phyloP scores from a whole-genome alignment of 1,140 invertebrate genomes.

The Charaxes varanes region DNA sequence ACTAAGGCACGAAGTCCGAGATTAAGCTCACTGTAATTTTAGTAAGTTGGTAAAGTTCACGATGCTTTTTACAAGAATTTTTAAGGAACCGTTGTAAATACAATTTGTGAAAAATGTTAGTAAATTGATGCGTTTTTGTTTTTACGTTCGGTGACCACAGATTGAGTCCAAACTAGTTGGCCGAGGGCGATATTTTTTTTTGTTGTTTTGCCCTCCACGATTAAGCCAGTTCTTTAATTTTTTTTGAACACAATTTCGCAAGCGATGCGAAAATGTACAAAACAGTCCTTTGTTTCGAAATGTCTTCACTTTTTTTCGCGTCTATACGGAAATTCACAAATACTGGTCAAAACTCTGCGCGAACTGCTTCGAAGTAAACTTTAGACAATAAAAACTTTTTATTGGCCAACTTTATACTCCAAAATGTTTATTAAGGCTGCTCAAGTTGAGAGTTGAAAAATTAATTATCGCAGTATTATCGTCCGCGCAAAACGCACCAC shows the following conservation, averaged over 20 bases:
- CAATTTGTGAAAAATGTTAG: conserved; percentile 37
- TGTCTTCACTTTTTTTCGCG: conserved; percentile 63
- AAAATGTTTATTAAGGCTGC: conserved; percentile 59
- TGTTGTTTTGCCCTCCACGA: conserved; percentile 45
- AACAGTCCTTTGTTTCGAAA: conserved; percentile 70
- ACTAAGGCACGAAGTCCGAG: conserved; percentile 55
- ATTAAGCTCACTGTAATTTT: conserved; percentile 62
- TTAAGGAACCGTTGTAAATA: conserved; percentile 42
- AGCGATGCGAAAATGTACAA: conserved; percentile 70
- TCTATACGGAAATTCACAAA: conserved; percentile 72
- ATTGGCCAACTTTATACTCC: conserved; percentile 61
- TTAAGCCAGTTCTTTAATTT: conserved; percentile 44
- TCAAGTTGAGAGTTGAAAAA: conserved; percentile 59
- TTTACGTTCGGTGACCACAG: conserved; percentile 63
- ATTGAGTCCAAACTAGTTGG: conserved; percentile 65
- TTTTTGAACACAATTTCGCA: conserved; percentile 74
- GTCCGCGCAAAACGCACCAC: conserved; percentile 72
- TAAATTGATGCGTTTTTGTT: conserved; percentile 64
- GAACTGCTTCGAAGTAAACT: conserved; percentile 55
- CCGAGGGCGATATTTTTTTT: conserved; percentile 48
- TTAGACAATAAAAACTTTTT: conserved; percentile 54
- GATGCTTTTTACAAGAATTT: conserved; percentile 57
- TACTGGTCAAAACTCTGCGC: conserved; percentile 66
- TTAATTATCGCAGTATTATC: conserved; percentile 64
- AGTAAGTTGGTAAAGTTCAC: conserved; percentile 51